phyloP scores from a whole-genome alignment of 2,888 invertebrate genomes.

The Trichacis sp. region DNA sequence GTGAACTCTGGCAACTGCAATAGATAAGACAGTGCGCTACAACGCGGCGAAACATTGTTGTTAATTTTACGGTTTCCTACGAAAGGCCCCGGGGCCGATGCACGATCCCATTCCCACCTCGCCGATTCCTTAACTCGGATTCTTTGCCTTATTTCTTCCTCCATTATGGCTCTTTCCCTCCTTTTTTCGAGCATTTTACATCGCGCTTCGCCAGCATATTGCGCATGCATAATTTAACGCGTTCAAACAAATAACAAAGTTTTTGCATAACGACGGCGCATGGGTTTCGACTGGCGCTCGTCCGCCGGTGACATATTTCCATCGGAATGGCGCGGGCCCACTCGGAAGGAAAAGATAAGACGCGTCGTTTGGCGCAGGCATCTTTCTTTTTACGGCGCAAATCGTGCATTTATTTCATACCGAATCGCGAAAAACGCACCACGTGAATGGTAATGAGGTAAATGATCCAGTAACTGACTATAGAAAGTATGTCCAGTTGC shows the following conservation, averaged over 20 bases:
- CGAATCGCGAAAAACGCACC: too few relatives aligned
- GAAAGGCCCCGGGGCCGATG: conserved; percentile 38
- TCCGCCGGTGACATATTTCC: conserved; percentile 64
- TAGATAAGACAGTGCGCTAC: conserved; percentile 41
- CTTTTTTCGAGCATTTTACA: conserved; percentile 31
- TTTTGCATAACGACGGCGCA: conserved; percentile 62
- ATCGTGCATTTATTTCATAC: too few relatives aligned
- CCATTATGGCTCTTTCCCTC: conserved; percentile 36
- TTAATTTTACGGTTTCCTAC: conserved; percentile 59
- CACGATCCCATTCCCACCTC: conserved; percentile 44
- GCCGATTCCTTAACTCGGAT: conserved; percentile 40
- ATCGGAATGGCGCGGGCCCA: conserved; percentile 48
- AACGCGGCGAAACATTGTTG: conserved; percentile 56
- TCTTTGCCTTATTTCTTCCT: conserved; percentile 40
- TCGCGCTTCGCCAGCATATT: conserved; percentile 58
- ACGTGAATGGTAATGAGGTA: too few relatives aligned
- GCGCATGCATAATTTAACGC: conserved; percentile 68
- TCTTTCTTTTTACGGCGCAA: too few relatives aligned
- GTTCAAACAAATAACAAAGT: conserved; percentile 68
- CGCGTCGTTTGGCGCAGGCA: conserved; percentile 15
- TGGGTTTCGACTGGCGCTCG: conserved; percentile 56
- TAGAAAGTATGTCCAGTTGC: too few relatives aligned
- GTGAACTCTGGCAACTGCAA: conserved; percentile 19
- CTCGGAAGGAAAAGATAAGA: conserved; percentile 29
- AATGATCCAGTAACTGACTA: too few relatives aligned